These are phyloP conservation scores for Amiota mariae DNA, from an alignment of 2,888 invertebrate species.

Conservation along the genomic window DNA sequence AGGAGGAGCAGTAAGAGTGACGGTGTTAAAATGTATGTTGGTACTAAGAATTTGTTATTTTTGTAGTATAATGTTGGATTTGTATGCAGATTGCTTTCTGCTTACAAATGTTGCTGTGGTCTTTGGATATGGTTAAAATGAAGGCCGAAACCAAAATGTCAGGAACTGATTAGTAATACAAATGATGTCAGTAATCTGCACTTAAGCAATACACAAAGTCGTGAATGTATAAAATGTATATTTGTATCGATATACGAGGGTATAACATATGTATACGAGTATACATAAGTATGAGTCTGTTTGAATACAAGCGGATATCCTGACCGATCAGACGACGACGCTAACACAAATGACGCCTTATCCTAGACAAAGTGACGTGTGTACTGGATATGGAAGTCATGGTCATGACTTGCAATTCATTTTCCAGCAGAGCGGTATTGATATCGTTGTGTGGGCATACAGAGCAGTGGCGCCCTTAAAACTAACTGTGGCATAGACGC, in stretches of 20 bases:
- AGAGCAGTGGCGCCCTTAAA: slow-evolving; percentile 38
- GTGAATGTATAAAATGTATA: slow-evolving; percentile 1
- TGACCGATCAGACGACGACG: neutral
- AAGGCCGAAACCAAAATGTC: slow-evolving; percentile 14
- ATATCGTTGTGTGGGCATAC: slow-evolving; percentile 55
- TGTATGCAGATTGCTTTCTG: no score
- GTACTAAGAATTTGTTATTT: no score
- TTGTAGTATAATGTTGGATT: no score
- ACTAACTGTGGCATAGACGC: no score
- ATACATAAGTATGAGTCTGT: neutral
- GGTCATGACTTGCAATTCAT: slow-evolving; percentile 65
- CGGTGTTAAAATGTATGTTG: no score
- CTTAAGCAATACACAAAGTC: slow-evolving; percentile 53
- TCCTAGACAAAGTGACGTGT: slow-evolving; percentile 68
- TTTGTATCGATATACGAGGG: slow-evolving; percentile 39
- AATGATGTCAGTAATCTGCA: slow-evolving; percentile 66
- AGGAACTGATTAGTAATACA: slow-evolving; percentile 64
- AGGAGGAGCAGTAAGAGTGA: no score
- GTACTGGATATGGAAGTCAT: slow-evolving; percentile 60
- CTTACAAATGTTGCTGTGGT: neutral
- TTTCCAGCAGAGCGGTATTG: slow-evolving; percentile 46
- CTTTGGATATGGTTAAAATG: slow-evolving; percentile 14
- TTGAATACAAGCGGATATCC: slow-evolving; percentile 12
- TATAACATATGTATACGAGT: neutral
- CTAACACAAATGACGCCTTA: slow-evolving; percentile 43